A percentile compares a stretch with the other conserved stretches of the same genome.
These are phyloP conservation scores for Odontesthes bonariensis DNA, from an alignment of 2,113 vertebrate genomes.

Conservation along the genomic window DNA sequence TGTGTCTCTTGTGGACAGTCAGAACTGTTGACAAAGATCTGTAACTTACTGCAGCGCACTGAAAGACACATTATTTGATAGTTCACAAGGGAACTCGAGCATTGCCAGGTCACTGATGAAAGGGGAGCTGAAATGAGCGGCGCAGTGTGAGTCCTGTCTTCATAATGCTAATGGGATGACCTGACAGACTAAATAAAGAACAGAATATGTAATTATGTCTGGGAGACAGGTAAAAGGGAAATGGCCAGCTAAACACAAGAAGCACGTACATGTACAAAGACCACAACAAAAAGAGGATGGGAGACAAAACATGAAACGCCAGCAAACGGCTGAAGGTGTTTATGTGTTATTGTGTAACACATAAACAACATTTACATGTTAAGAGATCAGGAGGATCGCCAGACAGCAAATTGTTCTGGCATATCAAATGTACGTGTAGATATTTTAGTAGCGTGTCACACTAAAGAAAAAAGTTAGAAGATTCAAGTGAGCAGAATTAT, in stretches of 20 bases:
- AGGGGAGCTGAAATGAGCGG: conserved; percentile 71
- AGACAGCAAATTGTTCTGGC: no score
- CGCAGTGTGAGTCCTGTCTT: conserved; percentile 54
- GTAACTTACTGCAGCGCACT: conserved; percentile 47
- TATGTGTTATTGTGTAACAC: no score
- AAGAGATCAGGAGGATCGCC: no score
- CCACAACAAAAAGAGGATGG: background rate
- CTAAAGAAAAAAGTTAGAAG: background rate
- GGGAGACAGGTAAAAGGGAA: conserved; percentile 37
- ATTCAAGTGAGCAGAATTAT: background rate
- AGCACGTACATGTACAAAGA: background rate
- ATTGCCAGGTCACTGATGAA: conserved; percentile 62
- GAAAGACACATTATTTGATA: conserved; percentile 73
- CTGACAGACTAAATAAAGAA: conserved; percentile 59
- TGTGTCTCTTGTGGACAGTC: conserved; percentile 24
- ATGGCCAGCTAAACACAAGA: conserved; percentile 33
- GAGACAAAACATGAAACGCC: no score
- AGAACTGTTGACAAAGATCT: conserved; percentile 46
- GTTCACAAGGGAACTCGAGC: conserved; percentile 51
- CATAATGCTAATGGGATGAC: conserved; percentile 78
- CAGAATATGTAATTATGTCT: conserved; percentile 69
- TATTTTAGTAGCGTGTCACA: background rate
- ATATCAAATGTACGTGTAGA: no score
- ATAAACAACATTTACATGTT: no score
- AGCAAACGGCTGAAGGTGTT: no score